These are phyloP conservation scores for Centruroides vittatus DNA, from an alignment of 1,140 invertebrate genomes.

Conservation along the genomic window DNA sequence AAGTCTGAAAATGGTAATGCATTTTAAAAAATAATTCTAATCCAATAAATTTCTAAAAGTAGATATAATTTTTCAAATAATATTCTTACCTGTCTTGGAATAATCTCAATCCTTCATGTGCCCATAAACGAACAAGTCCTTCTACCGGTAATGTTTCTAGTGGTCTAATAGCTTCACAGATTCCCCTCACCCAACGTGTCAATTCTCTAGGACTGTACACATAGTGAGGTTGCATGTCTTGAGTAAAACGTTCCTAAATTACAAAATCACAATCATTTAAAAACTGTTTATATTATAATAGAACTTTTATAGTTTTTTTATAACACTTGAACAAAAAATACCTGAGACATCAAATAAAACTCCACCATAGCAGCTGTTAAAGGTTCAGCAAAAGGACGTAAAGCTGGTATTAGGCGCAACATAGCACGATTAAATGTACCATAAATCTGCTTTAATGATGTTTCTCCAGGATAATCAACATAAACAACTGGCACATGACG, in stretches of 20 bases:
- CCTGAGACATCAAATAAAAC: slow-evolving; percentile 89
- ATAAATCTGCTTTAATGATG: slow-evolving; percentile 95
- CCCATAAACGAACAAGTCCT: slow-evolving; percentile 92
- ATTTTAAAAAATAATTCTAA: background rate
- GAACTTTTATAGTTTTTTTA: too few species aligned
- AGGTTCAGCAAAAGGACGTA: slow-evolving; percentile 86
- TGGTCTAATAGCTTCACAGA: slow-evolving; percentile 92
- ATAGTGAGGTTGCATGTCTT: slow-evolving; percentile 99
- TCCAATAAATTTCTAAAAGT: background rate
- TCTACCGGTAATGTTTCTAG: slow-evolving; percentile 81
- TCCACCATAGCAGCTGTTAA: slow-evolving; percentile 98
- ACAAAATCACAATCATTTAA: too few species aligned
- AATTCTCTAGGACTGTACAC: slow-evolving; percentile 99
- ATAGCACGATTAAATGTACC: slow-evolving; percentile 96
- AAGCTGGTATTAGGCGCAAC: slow-evolving; percentile 75
- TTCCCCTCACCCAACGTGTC: slow-evolving; percentile 97
- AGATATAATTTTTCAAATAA: background rate
- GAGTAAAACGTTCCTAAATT: slow-evolving; percentile 76
- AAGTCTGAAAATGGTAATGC: slow-evolving; percentile 36
- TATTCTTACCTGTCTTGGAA: slow-evolving; percentile 61
- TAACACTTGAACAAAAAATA: slow-evolving; percentile 11
- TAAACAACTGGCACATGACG: slow-evolving; percentile 96
- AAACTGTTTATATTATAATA: too few species aligned
- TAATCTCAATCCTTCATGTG: slow-evolving; percentile 90
- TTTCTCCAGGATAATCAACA: slow-evolving; percentile 98